A percentile compares a stretch with the other conserved stretches of the same genome.
Conservation (phyloP, 2,113 vertebrate genomes). For the Nycticryphes semicollaris region DNA sequence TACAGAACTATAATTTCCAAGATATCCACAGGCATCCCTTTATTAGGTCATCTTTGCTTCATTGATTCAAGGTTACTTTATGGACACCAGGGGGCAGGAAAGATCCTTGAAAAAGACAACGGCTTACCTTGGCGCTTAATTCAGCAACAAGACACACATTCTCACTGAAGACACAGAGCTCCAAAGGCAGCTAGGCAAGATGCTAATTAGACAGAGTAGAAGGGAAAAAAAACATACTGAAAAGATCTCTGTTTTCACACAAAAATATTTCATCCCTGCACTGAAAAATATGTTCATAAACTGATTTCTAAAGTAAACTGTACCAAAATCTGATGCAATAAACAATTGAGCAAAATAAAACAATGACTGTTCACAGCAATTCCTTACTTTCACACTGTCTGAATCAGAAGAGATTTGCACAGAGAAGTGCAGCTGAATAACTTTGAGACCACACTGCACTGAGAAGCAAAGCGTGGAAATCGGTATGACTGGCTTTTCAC, state of each 20-base stretch:
- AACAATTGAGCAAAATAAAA: background rate
- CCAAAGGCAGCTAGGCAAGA: background rate
- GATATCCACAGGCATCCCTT: background rate
- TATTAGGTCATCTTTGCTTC: background rate
- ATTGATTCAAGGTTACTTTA: background rate
- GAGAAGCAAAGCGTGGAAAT: too few species aligned
- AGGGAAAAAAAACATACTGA: background rate
- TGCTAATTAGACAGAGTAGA: background rate
- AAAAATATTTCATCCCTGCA: background rate
- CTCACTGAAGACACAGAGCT: background rate
- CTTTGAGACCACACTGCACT: too few species aligned
- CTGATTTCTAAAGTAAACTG: background rate
- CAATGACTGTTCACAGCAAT: background rate
- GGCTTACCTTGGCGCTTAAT: background rate
- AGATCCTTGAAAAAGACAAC: background rate
- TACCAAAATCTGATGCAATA: background rate
- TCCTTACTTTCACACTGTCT: background rate
- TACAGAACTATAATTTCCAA: background rate
- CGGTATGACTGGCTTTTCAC: too few species aligned
- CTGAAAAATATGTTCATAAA: accelerated
- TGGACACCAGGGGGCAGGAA: background rate
- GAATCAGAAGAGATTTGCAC: background rate
- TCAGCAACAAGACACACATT: background rate
- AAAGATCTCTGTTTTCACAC: background rate
- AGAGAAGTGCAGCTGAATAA: too few species aligned